Percentiles rank a stretch among this genome's conserved stretches.
phyloP scores from a whole-genome alignment of 2,113 vertebrate genomes.

The western clawed frog (Xenopus tropicalis) region DNA sequence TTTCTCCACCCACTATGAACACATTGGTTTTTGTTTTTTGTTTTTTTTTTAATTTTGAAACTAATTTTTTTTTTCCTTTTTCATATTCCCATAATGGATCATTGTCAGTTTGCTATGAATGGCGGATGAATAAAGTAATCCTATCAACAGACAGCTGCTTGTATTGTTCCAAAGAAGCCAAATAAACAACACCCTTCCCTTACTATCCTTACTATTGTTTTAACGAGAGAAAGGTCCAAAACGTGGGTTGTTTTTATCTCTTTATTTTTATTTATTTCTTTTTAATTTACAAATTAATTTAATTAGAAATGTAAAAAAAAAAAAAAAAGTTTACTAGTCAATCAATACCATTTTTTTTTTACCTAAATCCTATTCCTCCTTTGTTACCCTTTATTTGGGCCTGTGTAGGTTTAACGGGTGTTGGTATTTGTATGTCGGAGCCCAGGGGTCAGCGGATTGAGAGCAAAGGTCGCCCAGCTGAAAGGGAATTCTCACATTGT shows the following conservation, averaged over 20 bases:
- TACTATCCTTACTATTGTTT: slow-evolving; percentile 32
- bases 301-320: slow-evolving; percentile 23
- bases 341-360: slow-evolving; percentile 40
- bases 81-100: slow-evolving; percentile 57
- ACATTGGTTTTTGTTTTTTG: too few relatives aligned
- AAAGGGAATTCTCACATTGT: slow-evolving; percentile 29
- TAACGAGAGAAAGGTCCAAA: not conserved
- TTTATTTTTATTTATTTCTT: too few relatives aligned
- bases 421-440: slow-evolving; percentile 2
- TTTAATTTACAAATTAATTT: too few relatives aligned
- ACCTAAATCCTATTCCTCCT: slow-evolving; percentile 18
- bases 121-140: slow-evolving; percentile 63
- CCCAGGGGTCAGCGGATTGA: slow-evolving; percentile 24
- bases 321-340: slow-evolving; percentile 52
- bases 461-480: slow-evolving; percentile 24
- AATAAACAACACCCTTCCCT: slow-evolving; percentile 61
- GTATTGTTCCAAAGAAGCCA: slow-evolving; percentile 58
- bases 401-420: slow-evolving; percentile 22
- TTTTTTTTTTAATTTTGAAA: too few relatives aligned
- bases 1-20: too few relatives aligned
- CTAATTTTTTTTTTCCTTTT: too few relatives aligned
- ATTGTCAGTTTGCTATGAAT: slow-evolving; percentile 57
- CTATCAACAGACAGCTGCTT: slow-evolving; percentile 65
- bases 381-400: slow-evolving; percentile 17
- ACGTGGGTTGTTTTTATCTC: too few relatives aligned